Percentiles rank a stretch among this genome's conserved stretches.
phyloP scores from a whole-genome alignment of 2,113 vertebrate genomes.

The Proteles cristata region DNA sequence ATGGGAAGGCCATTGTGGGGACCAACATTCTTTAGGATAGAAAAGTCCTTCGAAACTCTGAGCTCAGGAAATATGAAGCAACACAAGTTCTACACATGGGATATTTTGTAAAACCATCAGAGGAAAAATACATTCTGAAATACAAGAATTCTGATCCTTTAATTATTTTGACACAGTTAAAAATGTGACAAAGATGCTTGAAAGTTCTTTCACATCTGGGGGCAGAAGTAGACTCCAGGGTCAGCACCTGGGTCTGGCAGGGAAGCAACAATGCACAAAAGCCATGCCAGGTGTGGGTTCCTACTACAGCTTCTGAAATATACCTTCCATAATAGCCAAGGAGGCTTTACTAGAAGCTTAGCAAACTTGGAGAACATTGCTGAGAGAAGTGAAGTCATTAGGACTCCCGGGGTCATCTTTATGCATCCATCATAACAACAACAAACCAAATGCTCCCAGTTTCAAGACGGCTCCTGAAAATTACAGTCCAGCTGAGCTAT shows the following conservation, averaged over 20 bases:
- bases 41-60: not conserved
- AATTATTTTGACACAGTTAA: not conserved
- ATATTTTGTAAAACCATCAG: not conserved
- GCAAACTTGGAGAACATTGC: not conserved
- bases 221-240: not conserved
- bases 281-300: too few species aligned
- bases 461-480: not conserved
- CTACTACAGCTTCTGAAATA: not conserved
- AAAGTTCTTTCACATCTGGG: not conserved
- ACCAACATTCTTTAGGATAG: not conserved
- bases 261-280: not conserved
- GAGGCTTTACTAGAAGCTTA: not conserved
- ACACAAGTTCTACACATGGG: not conserved
- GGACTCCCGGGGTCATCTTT: constrained; percentile 10
- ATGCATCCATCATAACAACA: not conserved
- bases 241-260: not conserved
- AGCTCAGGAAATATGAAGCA: not conserved
- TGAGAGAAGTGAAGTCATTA: not conserved
- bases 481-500: not conserved
- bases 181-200: not conserved
- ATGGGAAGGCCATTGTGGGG: not conserved
- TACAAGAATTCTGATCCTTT: not conserved
- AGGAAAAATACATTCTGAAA: not conserved
- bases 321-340: not conserved
- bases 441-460: constrained; percentile 9